Evolutionary conservation across 2,888 invertebrate genomes (phyloP), one percentile per base, ranked within the genome.

Genomic region (Eilema griseolum): DNA sequence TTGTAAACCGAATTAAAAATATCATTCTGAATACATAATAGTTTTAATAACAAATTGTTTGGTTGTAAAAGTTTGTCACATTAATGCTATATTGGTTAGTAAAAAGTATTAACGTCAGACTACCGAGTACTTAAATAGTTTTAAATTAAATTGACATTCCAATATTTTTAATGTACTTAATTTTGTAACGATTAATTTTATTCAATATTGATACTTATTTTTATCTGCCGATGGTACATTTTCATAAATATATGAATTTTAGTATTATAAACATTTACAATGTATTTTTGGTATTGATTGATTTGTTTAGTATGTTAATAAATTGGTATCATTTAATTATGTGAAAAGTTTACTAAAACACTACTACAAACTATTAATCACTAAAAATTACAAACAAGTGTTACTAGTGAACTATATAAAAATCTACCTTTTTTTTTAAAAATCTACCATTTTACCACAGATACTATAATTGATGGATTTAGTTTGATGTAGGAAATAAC

Each of bases 71-170:
- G 73, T 76, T 75, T 71, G 81, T 79, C 80, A 81, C 74, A 80
- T 80, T 81, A 83, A 83, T 82, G 85, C 84, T 86, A 74, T 74
- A 73, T 82, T 86, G 78, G 75, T 68, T 83, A 76, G 31, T 66
- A 77, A 76, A 68, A 71, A 74, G 71, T 75, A 74, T 75, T 75
- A 73, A 57, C 70, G 73, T 65, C 67, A 76, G 73, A 68, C 72
- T 74, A 75, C 77, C 80, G 81, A 83, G 83, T 88, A 86, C 83
- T 85, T 86, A 84, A 81, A 77, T 83, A 82, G 77, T 80, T 78
- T 70, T 81, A 82, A 83, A 74, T 81, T 80, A 73, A 71, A 76
- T 82, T 81, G 80, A 85, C 85, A 86, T 86, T 88, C 88, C 87
- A 85, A 79, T 82, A 74, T 78, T 79, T 83, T 82, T 82, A 77